Evolutionary conservation across 2,888 invertebrate species (phyloP).

Genomic region (Panzeria rudis): DNA sequence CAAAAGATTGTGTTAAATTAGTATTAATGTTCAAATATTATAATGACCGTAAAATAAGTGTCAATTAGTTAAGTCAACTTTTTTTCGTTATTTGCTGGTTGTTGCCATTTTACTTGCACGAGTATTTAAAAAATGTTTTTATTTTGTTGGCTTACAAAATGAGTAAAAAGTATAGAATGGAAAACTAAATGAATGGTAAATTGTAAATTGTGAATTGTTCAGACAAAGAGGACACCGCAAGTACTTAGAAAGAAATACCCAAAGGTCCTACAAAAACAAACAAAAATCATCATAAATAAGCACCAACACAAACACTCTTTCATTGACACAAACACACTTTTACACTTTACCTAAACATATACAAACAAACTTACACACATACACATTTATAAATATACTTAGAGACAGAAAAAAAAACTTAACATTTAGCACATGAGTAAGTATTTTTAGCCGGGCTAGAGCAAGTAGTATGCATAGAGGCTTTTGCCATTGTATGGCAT

Average conservation of each 20-base stretch:
- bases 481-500: neutral
- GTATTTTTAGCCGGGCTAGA: neutral
- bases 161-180: slow-evolving; percentile 9
- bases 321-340: neutral
- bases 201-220: slow-evolving; percentile 10
- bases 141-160: neutral
- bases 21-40: slow-evolving; percentile 51
- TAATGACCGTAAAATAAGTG: slow-evolving; percentile 70
- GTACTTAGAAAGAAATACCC: slow-evolving; percentile 43
- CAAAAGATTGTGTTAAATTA: slow-evolving; percentile 21
- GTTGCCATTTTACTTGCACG: neutral
- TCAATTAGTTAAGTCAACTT: slow-evolving; percentile 67
- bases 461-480: neutral
- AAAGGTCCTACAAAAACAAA: slow-evolving; percentile 38
- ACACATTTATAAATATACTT: slow-evolving; percentile 5
- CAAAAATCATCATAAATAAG: slow-evolving; percentile 27
- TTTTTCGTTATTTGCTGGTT: neutral
- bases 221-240: neutral
- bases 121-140: neutral
- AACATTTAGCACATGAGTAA: slow-evolving; percentile 26
- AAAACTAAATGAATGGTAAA: slow-evolving; percentile 6
- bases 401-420: neutral
- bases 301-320: slow-evolving; percentile 17
- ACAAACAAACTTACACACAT: neutral
- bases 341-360: neutral